Evolutionary conservation across 2,888 invertebrate species (phyloP).

Genomic region (Subacronicta megacephala): DNA sequence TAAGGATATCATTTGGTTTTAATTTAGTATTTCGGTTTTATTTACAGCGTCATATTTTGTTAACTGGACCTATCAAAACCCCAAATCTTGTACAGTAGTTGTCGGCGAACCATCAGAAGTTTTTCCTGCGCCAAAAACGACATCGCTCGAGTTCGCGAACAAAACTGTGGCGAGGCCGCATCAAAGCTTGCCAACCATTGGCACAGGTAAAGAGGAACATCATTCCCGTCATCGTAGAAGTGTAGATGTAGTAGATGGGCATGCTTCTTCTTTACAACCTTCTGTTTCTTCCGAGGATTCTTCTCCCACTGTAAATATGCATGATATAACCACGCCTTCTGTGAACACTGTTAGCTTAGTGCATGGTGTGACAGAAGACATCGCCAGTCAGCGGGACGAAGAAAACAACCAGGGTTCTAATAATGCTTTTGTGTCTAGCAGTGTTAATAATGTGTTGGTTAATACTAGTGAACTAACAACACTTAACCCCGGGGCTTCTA

Average conservation of each 20-base stretch:
- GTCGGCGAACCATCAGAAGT: slow-evolving; percentile 94
- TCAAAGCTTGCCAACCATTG: slow-evolving; percentile 89
- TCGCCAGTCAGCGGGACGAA: slow-evolving; percentile 59
- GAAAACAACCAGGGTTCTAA: slow-evolving; percentile 65
- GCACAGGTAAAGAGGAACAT: slow-evolving; percentile 86
- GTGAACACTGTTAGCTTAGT: slow-evolving; percentile 81
- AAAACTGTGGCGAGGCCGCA: slow-evolving; percentile 92
- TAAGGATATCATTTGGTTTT: slow-evolving; percentile 12
- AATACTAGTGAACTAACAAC: slow-evolving; percentile 77
- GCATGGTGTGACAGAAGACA: slow-evolving; percentile 82
- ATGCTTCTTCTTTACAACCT: slow-evolving; percentile 84
- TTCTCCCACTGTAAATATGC: slow-evolving; percentile 83
- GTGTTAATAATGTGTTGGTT: slow-evolving; percentile 64
- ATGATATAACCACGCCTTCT: slow-evolving; percentile 84
- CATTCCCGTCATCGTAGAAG: slow-evolving; percentile 93
- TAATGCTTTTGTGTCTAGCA: slow-evolving; percentile 75
- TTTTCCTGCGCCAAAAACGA: slow-evolving; percentile 92
- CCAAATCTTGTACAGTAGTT: slow-evolving; percentile 95
- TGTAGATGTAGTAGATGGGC: slow-evolving; percentile 91
- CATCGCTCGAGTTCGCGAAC: slow-evolving; percentile 92
- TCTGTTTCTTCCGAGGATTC: slow-evolving; percentile 79
- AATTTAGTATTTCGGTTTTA: slow-evolving; percentile 49
- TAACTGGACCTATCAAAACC: slow-evolving; percentile 95
- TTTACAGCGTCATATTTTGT: slow-evolving; percentile 94
- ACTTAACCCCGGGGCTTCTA: slow-evolving; percentile 57